These are phyloP conservation scores for Unio pictorum DNA, from an alignment of 2,888 invertebrate species.

Conservation along the genomic window DNA sequence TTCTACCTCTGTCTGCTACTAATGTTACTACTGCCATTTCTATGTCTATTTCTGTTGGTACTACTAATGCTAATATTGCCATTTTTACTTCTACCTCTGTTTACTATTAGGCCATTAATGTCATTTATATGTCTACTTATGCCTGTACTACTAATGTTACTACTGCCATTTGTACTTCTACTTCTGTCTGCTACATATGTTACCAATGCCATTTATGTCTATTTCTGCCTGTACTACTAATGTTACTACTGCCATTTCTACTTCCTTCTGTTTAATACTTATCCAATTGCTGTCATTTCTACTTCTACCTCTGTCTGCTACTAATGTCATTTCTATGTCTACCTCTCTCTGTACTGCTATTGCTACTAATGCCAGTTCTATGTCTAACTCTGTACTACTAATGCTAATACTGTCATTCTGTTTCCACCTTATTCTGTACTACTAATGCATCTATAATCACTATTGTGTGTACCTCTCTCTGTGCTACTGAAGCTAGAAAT, in stretches of 20 bases:
- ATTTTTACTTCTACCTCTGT: background rate
- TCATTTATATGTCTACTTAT: background rate
- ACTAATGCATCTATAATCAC: background rate
- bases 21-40: slow-evolving; percentile 1
- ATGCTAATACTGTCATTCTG: background rate
- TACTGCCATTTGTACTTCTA: background rate
- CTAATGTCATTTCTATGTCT: background rate
- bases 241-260: slow-evolving; percentile 1
- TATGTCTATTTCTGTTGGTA: background rate
- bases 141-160: background rate
- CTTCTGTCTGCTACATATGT: background rate
- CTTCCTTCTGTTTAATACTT: background rate
- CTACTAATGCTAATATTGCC: background rate
- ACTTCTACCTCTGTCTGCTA: background rate
- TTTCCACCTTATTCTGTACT: background rate
- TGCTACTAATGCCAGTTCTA: background rate
- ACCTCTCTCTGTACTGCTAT: background rate
- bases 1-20: slow-evolving; percentile 1
- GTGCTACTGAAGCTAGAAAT: background rate
- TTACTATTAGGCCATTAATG: background rate
- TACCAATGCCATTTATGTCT: background rate
- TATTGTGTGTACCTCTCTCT: background rate
- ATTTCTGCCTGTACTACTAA: background rate
- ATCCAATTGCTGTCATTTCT: background rate
- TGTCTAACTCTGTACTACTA: background rate